These are phyloP conservation scores for Pedetes capensis DNA, from an alignment of 2,113 vertebrate genomes.

Conservation along the genomic window DNA sequence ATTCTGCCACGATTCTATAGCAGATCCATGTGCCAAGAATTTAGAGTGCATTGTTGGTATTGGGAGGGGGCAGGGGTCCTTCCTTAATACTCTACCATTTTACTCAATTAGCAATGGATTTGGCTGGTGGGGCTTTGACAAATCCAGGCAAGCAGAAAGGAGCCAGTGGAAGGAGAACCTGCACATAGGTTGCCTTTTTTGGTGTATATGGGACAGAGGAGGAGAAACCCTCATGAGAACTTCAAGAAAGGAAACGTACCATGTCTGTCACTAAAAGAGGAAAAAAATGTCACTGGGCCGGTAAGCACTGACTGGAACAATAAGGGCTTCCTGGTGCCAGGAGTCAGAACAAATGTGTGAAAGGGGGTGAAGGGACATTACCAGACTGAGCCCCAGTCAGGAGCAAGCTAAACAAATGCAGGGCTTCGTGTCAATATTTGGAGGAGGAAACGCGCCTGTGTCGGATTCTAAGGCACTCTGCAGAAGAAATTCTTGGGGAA, in stretches of 20 bases:
- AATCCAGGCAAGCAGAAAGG: neutral
- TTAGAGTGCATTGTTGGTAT: neutral
- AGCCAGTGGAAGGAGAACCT: neutral
- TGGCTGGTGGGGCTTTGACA: neutral
- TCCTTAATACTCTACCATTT: neutral
- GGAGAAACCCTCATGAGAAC: slow-evolving; percentile 90
- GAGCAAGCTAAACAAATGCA: slow-evolving; percentile 80
- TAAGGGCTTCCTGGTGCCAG: slow-evolving; percentile 90
- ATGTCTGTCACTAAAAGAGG: slow-evolving; percentile 85
- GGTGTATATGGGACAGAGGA: slow-evolving; percentile 35
- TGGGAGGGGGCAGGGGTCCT: neutral
- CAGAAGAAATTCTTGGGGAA: slow-evolving; percentile 69
- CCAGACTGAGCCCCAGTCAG: slow-evolving; percentile 77
- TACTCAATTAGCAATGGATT: neutral
- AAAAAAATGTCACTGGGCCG: slow-evolving; percentile 80
- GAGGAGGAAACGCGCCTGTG: slow-evolving; percentile 80
- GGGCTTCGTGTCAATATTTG: slow-evolving; percentile 86
- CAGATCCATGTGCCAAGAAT: neutral
- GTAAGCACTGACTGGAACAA: slow-evolving; percentile 87
- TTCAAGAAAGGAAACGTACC: slow-evolving; percentile 88
- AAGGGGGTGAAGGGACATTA: slow-evolving; percentile 79
- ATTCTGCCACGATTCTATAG: no score
- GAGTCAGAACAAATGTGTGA: slow-evolving; percentile 86
- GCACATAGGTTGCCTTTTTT: slow-evolving; percentile 24
- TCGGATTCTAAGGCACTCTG: slow-evolving; percentile 60